Evolutionary conservation across 2,797 vertebrate species (phyloP).

Genomic region (Allobates femoralis): DNA sequence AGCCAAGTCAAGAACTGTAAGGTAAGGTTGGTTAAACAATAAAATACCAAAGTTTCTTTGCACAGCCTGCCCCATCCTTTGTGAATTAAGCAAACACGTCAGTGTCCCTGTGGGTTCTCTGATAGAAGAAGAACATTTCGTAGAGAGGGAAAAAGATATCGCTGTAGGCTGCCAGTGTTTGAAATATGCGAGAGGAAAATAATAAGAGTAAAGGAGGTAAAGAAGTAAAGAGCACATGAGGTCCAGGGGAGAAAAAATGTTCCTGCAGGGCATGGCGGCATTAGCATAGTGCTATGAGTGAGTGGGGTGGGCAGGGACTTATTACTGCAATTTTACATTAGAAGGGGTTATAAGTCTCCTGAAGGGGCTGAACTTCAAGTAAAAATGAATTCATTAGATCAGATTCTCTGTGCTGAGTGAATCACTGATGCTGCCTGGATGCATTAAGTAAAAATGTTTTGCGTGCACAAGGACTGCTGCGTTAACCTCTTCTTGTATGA

Average conservation of each 20-base stretch:
- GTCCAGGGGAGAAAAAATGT: constrained; percentile 50
- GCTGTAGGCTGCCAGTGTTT: constrained; percentile 58
- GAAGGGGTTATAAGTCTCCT: constrained; percentile 62
- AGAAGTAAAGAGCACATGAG: constrained; percentile 36
- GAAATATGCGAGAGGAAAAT: constrained; percentile 56
- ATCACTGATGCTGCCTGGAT: constrained; percentile 52
- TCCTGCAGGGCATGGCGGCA: constrained; percentile 22
- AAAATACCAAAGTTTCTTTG: constrained; percentile 34
- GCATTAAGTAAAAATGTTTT: constrained; percentile 40
- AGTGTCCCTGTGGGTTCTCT: constrained; percentile 32
- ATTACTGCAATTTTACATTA: constrained; percentile 66
- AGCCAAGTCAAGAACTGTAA: constrained; percentile 33
- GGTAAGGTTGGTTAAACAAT: constrained; percentile 58
- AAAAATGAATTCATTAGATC: constrained; percentile 58
- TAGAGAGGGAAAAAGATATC: constrained; percentile 46
- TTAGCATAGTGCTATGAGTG: constrained; percentile 46
- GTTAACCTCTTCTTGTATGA: constrained; percentile 34
- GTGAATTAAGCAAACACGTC: constrained; percentile 46
- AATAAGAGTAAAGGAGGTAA: constrained; percentile 56
- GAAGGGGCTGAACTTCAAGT: constrained; percentile 60
- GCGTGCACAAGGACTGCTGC: neutral
- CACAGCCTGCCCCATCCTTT: constrained; percentile 18
- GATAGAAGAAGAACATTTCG: constrained; percentile 44
- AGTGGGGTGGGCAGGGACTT: constrained; percentile 50
- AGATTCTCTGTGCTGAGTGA: constrained; percentile 39